Percentiles rank a stretch among this genome's conserved stretches.
Conservation (phyloP, 2,888 invertebrate species). For the Catotricha subobsoleta region DNA sequence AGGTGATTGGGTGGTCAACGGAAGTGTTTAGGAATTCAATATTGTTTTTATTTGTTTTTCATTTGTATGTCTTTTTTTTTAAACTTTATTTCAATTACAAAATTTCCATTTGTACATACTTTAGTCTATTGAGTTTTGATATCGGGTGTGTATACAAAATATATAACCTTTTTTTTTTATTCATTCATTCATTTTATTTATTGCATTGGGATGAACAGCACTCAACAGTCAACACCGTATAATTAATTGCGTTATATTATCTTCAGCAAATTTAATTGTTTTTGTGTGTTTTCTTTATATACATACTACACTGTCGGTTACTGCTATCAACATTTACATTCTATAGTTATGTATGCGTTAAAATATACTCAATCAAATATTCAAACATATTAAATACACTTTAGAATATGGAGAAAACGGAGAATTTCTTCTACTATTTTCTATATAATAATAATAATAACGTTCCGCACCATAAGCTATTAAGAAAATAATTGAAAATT, state of each 20-base stretch:
- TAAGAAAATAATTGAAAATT: constrained; percentile 9
- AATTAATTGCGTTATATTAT: constrained; percentile 6
- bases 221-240: not conserved
- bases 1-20: no score
- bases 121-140: no score
- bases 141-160: no score
- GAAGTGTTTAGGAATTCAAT: no score
- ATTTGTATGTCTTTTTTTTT: constrained; percentile 1
- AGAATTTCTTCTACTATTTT: not conserved
- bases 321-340: not conserved
- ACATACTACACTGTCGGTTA: not conserved
- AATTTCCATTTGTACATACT: not conserved
- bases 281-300: not conserved
- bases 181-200: constrained; percentile 1
- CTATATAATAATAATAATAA: constrained; percentile 1
- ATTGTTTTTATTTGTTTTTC: not conserved
- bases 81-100: not conserved
- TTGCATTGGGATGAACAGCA: constrained; percentile 4
- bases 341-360: not conserved
- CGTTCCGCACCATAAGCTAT: constrained; percentile 9
- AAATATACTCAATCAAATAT: constrained; percentile 1
- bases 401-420: no score
- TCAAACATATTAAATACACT: no score
- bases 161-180: no score
- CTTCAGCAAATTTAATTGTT: constrained; percentile 5